phyloP scores from a whole-genome alignment of 2,888 invertebrate genomes.

The Leptopterna dolabrata region DNA sequence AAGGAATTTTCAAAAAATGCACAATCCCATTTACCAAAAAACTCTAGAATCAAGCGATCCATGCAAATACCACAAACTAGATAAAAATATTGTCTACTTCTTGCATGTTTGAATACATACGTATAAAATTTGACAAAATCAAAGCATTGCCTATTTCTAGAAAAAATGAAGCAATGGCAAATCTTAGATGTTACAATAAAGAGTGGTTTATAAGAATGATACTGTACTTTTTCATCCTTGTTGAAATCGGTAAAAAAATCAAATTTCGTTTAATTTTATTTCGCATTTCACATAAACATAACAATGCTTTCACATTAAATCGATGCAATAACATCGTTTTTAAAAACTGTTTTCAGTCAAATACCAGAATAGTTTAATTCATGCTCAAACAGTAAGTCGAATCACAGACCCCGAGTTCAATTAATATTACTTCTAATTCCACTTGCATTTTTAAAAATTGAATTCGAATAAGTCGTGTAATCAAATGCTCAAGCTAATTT shows the following conservation, averaged over 20 bases:
- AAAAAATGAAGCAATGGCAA: constrained; percentile 47
- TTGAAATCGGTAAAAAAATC: constrained; percentile 48
- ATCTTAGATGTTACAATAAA: constrained; percentile 37
- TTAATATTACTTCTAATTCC: neutral
- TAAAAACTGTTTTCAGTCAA: neutral
- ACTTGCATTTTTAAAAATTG: neutral
- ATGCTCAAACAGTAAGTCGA: constrained; percentile 46
- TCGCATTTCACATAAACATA: constrained; percentile 48
- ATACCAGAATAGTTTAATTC: constrained; percentile 27
- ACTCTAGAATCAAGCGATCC: constrained; percentile 49
- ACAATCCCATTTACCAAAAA: constrained; percentile 47
- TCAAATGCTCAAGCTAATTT: neutral
- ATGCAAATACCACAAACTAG: constrained; percentile 55
- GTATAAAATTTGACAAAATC: constrained; percentile 35
- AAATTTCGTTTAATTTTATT: constrained; percentile 46
- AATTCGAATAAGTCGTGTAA: neutral
- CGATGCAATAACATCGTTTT: constrained; percentile 20
- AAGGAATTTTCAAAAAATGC: constrained; percentile 18
- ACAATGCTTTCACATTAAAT: constrained; percentile 49
- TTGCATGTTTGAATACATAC: constrained; percentile 47
- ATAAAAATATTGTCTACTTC: constrained; percentile 35
- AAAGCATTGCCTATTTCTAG: constrained; percentile 53
- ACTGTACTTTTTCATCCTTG: constrained; percentile 54
- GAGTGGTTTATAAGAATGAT: constrained; percentile 46
- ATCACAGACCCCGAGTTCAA: constrained; percentile 39